These are phyloP conservation scores for Siniperca scherzeri DNA, from an alignment of 2,797 vertebrate genomes.

Conservation along the genomic window DNA sequence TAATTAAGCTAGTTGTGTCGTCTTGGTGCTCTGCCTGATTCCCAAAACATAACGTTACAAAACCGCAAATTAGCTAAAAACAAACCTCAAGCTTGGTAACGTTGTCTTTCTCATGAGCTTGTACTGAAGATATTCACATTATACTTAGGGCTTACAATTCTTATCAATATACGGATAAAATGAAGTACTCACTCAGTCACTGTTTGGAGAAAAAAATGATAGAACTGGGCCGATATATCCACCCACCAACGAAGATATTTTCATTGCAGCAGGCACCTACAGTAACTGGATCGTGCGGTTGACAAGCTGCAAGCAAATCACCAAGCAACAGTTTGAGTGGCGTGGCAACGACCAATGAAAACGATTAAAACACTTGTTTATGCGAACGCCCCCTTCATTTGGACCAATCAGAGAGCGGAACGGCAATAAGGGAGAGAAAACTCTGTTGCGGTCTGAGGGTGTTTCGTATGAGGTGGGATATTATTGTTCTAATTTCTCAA, in stretches of 20 bases:
- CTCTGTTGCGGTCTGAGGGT: conserved; percentile 68
- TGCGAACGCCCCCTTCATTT: conserved; percentile 22
- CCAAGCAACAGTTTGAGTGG: conserved; percentile 82
- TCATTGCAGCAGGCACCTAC: conserved; percentile 84
- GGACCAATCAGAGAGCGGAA: conserved; percentile 73
- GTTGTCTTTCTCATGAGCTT: neutral
- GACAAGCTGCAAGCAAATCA: conserved; percentile 78
- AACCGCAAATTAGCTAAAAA: conserved; percentile 58
- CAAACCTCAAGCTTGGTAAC: conserved; percentile 51
- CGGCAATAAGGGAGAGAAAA: conserved; percentile 18
- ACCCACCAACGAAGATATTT: conserved; percentile 80
- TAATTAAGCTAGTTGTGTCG: conserved; percentile 28
- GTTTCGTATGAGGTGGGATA: conserved; percentile 75
- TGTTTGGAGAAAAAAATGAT: conserved; percentile 52
- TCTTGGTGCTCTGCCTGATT: conserved; percentile 18
- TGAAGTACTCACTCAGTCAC: conserved; percentile 80
- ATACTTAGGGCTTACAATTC: neutral
- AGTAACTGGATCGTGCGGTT: conserved; percentile 80
- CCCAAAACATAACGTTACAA: conserved; percentile 40
- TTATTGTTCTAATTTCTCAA: conserved; percentile 81
- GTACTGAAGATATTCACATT: neutral
- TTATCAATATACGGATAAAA: conserved; percentile 12
- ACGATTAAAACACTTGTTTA: neutral
- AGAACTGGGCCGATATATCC: conserved; percentile 74
- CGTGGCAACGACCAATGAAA: conserved; percentile 74